Percentiles rank a stretch among this genome's conserved stretches.
Evolutionary conservation across 2,888 invertebrate genomes (phyloP).

Genomic region (Polyommatus icarus): DNA sequence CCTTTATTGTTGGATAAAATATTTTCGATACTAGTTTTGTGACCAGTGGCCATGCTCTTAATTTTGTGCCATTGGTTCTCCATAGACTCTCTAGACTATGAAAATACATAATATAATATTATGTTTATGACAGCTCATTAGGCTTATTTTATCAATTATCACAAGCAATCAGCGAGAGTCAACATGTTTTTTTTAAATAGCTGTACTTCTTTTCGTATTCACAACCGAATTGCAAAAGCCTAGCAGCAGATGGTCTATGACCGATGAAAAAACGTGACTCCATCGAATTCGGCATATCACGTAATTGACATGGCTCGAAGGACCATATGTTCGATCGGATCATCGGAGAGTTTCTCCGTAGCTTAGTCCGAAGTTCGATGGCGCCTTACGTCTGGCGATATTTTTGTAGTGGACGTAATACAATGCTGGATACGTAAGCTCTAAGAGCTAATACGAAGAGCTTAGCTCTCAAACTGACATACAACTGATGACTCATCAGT

Average conservation of each 20-base stretch:
- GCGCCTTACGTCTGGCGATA: slow-evolving; percentile 36
- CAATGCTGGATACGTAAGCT: slow-evolving; percentile 34
- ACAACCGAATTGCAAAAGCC: neutral
- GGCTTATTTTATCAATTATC: too few species aligned
- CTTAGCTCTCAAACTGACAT: too few species aligned
- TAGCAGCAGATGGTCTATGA: neutral
- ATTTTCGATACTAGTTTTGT: too few species aligned
- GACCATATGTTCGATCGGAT: slow-evolving; percentile 43
- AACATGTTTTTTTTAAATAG: neutral
- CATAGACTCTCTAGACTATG: too few species aligned
- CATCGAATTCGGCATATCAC: slow-evolving; percentile 36
- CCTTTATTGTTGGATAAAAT: too few species aligned
- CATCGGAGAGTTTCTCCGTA: slow-evolving; percentile 40
- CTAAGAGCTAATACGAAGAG: neutral
- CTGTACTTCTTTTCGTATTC: neutral
- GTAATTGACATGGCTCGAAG: slow-evolving; percentile 2
- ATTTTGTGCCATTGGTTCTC: too few species aligned
- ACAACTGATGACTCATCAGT: too few species aligned
- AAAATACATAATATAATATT: too few species aligned
- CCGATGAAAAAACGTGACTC: neutral
- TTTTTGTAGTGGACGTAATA: slow-evolving; percentile 26
- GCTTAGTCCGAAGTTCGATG: slow-evolving; percentile 35
- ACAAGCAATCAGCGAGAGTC: neutral
- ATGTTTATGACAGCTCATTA: too few species aligned
- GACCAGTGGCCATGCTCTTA: too few species aligned